Evolutionary conservation across 2,113 vertebrate species (phyloP).

Genomic region (Corythornis cristatus): DNA sequence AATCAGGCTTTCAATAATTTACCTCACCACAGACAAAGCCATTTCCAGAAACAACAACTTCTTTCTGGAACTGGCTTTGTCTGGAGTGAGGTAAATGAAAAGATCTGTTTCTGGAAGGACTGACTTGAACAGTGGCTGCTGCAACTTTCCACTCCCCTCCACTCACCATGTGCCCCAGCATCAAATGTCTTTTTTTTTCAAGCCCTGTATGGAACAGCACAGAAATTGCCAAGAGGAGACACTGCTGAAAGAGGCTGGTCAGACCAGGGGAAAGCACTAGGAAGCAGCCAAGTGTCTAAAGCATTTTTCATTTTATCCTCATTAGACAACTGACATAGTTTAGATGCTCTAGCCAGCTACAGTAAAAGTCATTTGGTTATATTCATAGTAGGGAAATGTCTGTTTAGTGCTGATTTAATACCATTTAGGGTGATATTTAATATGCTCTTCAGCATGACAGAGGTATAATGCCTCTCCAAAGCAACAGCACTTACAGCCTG

Average conservation of each 20-base stretch:
- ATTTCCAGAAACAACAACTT: background rate
- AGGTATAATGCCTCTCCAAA: background rate
- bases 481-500: background rate
- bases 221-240: background rate
- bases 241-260: background rate
- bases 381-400: background rate
- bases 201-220: background rate
- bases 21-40: background rate
- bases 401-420: background rate
- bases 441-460: background rate
- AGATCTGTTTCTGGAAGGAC: background rate
- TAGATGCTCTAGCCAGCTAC: background rate
- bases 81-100: background rate
- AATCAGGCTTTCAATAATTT: conserved; percentile 27
- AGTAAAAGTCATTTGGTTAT: background rate
- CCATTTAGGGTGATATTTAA: background rate
- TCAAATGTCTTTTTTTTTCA: background rate
- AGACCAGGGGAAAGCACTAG: background rate
- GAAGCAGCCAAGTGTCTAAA: background rate
- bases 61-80: no score
- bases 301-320: background rate
- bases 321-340: background rate
- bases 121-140: background rate
- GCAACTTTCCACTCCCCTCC: background rate
- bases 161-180: background rate